Evolutionary conservation across 2,888 invertebrate species (phyloP).

Genomic region (Neria commutata): DNA sequence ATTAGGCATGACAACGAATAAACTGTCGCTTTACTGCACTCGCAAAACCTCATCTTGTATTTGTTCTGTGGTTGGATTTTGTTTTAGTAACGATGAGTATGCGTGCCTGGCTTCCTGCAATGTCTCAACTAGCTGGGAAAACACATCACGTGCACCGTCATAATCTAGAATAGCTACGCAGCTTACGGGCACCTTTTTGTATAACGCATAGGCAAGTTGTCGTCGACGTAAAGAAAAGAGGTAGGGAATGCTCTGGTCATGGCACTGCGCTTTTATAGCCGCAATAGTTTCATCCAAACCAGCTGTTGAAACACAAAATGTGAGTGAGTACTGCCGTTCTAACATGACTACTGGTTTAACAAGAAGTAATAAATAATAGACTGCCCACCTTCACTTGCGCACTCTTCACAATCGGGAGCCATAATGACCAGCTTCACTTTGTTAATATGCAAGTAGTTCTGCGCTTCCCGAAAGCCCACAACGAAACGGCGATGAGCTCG

Average conservation of each 20-base stretch:
- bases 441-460: conserved; percentile 65
- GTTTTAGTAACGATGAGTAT: conserved; percentile 27
- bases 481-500: conserved; percentile 66
- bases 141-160: conserved; percentile 66
- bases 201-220: conserved; percentile 65
- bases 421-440: conserved; percentile 68
- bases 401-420: conserved; percentile 69
- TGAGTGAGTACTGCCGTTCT: too few relatives aligned
- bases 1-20: too few relatives aligned
- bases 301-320: conserved; percentile 62
- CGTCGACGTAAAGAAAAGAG: conserved; percentile 67
- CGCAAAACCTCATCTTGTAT: neutral
- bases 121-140: conserved; percentile 39
- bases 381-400: conserved; percentile 42
- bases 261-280: conserved; percentile 63
- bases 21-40: too few relatives aligned
- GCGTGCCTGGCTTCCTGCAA: conserved; percentile 37
- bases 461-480: conserved; percentile 69
- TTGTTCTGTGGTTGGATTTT: too few relatives aligned
- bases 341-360: neutral
- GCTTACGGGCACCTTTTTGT: conserved; percentile 68
- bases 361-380: neutral
- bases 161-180: conserved; percentile 69
- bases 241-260: conserved; percentile 65
- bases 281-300: conserved; percentile 66